Evolutionary conservation across 1,140 invertebrate genomes (phyloP).

Genomic region (Anadara kagoshimensis): DNA sequence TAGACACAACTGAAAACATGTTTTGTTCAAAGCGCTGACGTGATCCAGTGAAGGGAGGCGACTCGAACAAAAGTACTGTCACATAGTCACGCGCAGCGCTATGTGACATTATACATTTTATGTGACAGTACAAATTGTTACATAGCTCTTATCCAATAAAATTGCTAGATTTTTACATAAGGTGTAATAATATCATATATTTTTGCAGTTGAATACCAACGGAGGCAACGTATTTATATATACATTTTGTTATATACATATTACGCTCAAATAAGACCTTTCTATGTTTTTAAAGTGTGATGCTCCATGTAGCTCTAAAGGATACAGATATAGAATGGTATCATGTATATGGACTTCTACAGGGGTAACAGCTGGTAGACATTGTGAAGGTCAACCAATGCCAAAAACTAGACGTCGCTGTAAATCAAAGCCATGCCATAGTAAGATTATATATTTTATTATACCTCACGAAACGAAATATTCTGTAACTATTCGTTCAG

Average conservation of each 20-base stretch:
- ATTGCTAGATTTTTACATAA: too few species aligned
- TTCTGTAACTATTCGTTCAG: neutral
- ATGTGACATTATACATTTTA: too few species aligned
- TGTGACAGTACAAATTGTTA: too few species aligned
- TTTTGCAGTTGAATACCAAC: too few species aligned
- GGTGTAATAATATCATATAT: too few species aligned
- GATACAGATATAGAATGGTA: conserved; percentile 50
- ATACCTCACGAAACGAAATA: neutral
- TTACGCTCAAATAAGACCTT: neutral
- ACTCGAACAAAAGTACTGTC: too few species aligned
- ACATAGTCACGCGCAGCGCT: too few species aligned
- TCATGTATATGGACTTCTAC: conserved; percentile 52
- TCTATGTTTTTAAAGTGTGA: conserved; percentile 18
- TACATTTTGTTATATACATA: neutral
- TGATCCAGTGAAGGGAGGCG: too few species aligned
- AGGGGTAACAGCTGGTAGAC: conserved; percentile 43
- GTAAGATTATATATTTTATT: conserved; percentile 31
- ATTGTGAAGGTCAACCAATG: conserved; percentile 43
- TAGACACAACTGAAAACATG: too few species aligned
- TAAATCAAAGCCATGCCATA: conserved; percentile 35
- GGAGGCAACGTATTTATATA: neutral
- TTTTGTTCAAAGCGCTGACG: too few species aligned
- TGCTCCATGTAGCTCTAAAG: conserved; percentile 46
- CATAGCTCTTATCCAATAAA: too few species aligned
- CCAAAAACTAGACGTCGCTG: conserved; percentile 42